These are phyloP conservation scores for Silurus lanzhouensis DNA, from an alignment of 2,797 vertebrate genomes.

Conservation along the genomic window DNA sequence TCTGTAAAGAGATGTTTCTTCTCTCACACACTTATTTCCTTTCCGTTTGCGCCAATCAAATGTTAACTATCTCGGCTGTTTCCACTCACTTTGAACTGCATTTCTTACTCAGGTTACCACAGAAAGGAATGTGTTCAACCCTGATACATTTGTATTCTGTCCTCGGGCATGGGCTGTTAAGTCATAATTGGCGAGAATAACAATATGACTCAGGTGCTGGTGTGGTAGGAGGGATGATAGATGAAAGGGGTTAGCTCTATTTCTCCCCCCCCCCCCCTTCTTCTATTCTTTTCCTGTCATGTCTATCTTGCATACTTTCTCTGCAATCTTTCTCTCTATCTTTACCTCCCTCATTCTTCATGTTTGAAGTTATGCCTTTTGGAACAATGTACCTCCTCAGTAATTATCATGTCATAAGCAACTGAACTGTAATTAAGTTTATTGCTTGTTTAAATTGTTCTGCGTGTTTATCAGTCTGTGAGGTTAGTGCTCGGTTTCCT, in stretches of 20 bases:
- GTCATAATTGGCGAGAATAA: constrained; percentile 23
- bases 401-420: constrained; percentile 58
- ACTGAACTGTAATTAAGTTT: constrained; percentile 55
- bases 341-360: not conserved
- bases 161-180: constrained; percentile 30
- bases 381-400: constrained; percentile 39
- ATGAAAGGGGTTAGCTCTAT: constrained; percentile 8
- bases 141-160: constrained; percentile 37
- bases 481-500: constrained; percentile 38
- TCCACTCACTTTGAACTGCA: constrained; percentile 32
- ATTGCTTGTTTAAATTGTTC: constrained; percentile 55
- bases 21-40: constrained; percentile 28
- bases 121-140: constrained; percentile 29
- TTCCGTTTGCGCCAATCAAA: constrained; percentile 2
- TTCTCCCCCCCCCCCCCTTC: no score
- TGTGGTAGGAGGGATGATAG: constrained; percentile 15
- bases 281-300: not conserved
- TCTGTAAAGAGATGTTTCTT: constrained; percentile 21
- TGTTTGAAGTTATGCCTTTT: constrained; percentile 40
- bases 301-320: constrained; percentile 3
- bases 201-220: constrained; percentile 31
- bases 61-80: constrained; percentile 27
- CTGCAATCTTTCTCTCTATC: not conserved
- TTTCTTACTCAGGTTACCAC: constrained; percentile 34
- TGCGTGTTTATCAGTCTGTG: constrained; percentile 41